phyloP scores from a whole-genome alignment of 2,888 invertebrate species.

The Rhodophaea formosa region DNA sequence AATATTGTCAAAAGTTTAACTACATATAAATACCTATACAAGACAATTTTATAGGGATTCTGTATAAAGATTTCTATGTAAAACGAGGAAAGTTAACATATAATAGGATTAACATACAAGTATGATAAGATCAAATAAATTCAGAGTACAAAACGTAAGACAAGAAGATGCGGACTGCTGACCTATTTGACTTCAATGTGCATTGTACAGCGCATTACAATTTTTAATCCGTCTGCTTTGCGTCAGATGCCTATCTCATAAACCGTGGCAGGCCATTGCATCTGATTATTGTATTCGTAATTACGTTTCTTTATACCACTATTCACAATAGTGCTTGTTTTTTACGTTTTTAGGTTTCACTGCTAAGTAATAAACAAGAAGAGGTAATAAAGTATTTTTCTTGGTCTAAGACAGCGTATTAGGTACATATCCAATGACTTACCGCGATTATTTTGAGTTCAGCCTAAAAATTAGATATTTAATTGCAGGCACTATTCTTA shows the following conservation, averaged over 20 bases:
- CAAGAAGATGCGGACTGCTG: background rate
- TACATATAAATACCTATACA: too few relatives aligned
- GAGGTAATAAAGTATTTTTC: too few relatives aligned
- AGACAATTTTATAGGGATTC: too few relatives aligned
- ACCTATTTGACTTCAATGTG: constrained; percentile 33
- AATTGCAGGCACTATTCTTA: too few relatives aligned
- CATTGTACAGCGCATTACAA: constrained; percentile 42
- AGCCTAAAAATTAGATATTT: too few relatives aligned
- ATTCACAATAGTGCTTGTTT: constrained; percentile 3
- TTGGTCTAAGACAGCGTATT: too few relatives aligned
- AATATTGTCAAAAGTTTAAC: too few relatives aligned
- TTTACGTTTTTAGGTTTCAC: background rate
- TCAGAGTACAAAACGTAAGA: background rate
- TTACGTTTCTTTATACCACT: constrained; percentile 40
- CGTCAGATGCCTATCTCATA: constrained; percentile 47
- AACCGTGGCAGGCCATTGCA: constrained; percentile 35
- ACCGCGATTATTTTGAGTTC: too few relatives aligned
- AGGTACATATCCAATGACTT: too few relatives aligned
- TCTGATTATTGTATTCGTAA: constrained; percentile 46
- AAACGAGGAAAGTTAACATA: too few relatives aligned
- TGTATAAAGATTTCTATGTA: background rate
- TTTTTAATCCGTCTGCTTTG: constrained; percentile 45
- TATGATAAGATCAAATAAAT: background rate
- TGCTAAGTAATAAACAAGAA: background rate
- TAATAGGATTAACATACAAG: background rate